These are phyloP conservation scores for Python bivittatus DNA, from an alignment of 2,113 vertebrate genomes.

Conservation along the genomic window DNA sequence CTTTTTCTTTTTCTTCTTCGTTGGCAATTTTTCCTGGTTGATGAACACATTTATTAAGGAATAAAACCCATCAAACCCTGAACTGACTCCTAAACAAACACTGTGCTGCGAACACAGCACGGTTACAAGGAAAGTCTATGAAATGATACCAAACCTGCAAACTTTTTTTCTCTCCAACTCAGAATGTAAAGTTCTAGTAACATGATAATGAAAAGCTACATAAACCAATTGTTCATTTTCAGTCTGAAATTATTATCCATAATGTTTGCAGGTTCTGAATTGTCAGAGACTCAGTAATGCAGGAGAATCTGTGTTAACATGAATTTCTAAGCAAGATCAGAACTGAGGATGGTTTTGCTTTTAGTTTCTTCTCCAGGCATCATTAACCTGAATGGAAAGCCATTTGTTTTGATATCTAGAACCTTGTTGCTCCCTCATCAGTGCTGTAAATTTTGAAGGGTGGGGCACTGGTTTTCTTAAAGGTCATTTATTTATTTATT, in stretches of 20 bases:
- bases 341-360: background rate
- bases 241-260: background rate
- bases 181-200: background rate
- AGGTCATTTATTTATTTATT: background rate
- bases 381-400: background rate
- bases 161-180: background rate
- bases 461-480: background rate
- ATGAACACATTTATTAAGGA: background rate
- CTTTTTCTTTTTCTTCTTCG: background rate
- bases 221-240: background rate
- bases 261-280: background rate
- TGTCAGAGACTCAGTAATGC: background rate
- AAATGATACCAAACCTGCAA: background rate
- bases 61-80: background rate
- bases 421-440: background rate
- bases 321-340: background rate
- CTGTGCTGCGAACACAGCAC: background rate
- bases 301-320: background rate
- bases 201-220: background rate
- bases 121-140: background rate
- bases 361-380: background rate
- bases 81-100: background rate
- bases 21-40: background rate
- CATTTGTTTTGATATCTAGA: constrained; percentile 1
- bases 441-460: background rate